A percentile compares a stretch with the other conserved stretches of the same genome.
Evolutionary conservation across 2,797 vertebrate genomes (phyloP).

Genomic region (Amazona ochrocephala): DNA sequence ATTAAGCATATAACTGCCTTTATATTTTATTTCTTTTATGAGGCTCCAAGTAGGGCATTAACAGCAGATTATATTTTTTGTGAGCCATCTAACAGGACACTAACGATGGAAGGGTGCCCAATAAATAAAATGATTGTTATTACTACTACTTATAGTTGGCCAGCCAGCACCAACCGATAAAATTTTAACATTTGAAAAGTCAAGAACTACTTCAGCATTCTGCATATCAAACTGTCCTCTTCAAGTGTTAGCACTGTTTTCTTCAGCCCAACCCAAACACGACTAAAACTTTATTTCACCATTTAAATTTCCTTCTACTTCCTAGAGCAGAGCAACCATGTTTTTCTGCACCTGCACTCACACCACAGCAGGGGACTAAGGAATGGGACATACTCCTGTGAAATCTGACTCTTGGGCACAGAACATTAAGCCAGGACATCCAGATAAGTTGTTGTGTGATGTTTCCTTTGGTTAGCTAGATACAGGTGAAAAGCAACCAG

Average conservation of each 20-base stretch:
- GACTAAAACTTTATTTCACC: neutral
- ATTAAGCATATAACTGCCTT: conserved; percentile 57
- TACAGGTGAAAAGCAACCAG: neutral
- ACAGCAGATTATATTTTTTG: conserved; percentile 50
- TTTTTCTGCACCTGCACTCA: neutral
- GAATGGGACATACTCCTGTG: neutral
- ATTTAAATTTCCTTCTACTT: neutral
- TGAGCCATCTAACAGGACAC: conserved; percentile 54
- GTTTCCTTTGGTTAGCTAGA: neutral
- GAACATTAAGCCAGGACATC: neutral
- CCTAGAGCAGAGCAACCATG: neutral
- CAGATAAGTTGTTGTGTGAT: fast-evolving
- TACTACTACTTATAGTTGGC: conserved; percentile 30
- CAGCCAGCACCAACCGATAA: neutral
- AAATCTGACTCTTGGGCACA: neutral
- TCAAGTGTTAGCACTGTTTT: neutral
- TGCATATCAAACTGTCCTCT: neutral
- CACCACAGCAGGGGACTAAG: fast-evolving
- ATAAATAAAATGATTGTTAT: conserved; percentile 68
- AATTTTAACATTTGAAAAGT: neutral
- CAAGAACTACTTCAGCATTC: neutral
- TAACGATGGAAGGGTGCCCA: conserved; percentile 23
- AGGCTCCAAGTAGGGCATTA: conserved; percentile 58
- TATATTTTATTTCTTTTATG: conserved; percentile 64
- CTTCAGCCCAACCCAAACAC: neutral